A percentile compares a stretch with the other conserved stretches of the same genome.
Evolutionary conservation across 2,888 invertebrate species (phyloP).

Genomic region (Thymelicus sylvestris): DNA sequence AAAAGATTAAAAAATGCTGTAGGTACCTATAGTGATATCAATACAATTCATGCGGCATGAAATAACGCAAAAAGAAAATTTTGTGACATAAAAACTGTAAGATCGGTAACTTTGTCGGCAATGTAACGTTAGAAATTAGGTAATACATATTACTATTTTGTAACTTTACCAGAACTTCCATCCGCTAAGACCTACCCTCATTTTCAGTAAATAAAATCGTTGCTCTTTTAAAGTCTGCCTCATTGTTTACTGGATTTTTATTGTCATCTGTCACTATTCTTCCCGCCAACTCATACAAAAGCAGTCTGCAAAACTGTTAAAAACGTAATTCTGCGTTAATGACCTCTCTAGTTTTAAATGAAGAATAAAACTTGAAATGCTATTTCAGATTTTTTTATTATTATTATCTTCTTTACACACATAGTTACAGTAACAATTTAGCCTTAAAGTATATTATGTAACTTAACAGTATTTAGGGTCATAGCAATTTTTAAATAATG

Average conservation of each 20-base stretch:
- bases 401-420: not conserved
- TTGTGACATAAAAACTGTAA: no score
- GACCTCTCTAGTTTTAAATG: slow-evolving; percentile 20
- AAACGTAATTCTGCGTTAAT: slow-evolving; percentile 31
- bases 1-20: no score
- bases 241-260: slow-evolving; percentile 36
- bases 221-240: slow-evolving; percentile 24
- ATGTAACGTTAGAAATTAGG: no score
- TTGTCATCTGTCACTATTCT: slow-evolving; percentile 37
- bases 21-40: no score
- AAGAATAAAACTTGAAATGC: not conserved
- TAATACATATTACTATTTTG: no score
- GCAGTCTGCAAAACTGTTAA: slow-evolving; percentile 34
- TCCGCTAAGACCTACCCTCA: slow-evolving; percentile 8
- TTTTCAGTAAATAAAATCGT: slow-evolving; percentile 30
- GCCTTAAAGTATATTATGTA: no score
- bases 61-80: no score
- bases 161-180: not conserved
- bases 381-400: not conserved
- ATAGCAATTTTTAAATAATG: no score
- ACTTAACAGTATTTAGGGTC: no score
- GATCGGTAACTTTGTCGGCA: no score
- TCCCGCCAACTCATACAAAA: slow-evolving; percentile 18
- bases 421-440: not conserved
- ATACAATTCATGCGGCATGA: no score